Conservation (phyloP, 1,140 invertebrate genomes). For the Panulirus ornatus region DNA sequence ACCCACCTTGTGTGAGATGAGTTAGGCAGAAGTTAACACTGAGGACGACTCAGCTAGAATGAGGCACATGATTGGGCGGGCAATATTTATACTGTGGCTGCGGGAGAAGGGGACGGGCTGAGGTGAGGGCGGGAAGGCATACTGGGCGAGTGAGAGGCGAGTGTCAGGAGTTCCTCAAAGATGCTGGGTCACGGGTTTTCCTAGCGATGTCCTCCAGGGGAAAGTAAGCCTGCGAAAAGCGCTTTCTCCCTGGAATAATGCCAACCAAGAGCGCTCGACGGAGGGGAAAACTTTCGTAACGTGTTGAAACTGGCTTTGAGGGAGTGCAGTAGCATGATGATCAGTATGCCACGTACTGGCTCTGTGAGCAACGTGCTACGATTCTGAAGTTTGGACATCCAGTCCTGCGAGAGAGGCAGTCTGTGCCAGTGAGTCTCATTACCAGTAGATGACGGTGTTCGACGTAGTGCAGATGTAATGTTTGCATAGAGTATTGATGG, state of each 20-base stretch:
- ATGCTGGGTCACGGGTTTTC: not conserved
- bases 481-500: too few species aligned
- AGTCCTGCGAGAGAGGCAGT: too few species aligned
- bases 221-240: not conserved
- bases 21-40: not conserved
- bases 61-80: not conserved
- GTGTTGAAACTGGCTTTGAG: too few species aligned
- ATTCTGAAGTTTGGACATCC: too few species aligned
- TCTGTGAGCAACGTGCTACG: too few species aligned
- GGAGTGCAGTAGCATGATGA: too few species aligned
- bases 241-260: not conserved
- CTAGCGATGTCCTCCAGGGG: not conserved
- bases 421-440: too few species aligned
- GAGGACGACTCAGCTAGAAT: not conserved
- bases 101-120: constrained; percentile 26
- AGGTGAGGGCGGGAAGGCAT: not conserved
- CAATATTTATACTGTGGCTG: constrained; percentile 35
- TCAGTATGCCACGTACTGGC: too few species aligned
- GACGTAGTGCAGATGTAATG: too few species aligned
- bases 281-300: too few species aligned
- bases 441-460: too few species aligned
- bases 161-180: not conserved
- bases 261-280: not conserved
- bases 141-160: not conserved
- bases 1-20: constrained; percentile 35